Conservation (phyloP, 2,113 vertebrate species). For the Tichodroma muraria region DNA sequence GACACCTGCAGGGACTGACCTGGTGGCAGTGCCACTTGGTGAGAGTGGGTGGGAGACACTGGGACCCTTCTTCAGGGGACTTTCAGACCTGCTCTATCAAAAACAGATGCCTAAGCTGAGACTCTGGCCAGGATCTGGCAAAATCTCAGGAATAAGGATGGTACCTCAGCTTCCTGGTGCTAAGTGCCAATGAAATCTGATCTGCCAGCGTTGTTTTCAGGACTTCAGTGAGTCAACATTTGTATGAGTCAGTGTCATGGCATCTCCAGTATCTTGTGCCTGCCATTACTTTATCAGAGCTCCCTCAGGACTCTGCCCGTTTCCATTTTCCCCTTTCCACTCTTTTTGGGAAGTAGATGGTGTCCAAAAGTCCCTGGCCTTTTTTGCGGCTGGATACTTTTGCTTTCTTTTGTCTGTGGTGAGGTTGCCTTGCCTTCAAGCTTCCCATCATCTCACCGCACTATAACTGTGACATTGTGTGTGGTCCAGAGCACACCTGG, state of each 20-base stretch:
- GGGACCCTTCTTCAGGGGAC: background rate
- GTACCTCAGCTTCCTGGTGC: background rate
- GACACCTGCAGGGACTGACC: background rate
- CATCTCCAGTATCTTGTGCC: rapidly evolving
- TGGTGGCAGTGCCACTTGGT: background rate
- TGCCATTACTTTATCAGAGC: background rate
- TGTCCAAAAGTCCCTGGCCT: background rate
- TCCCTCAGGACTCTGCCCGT: background rate
- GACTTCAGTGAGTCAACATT: background rate
- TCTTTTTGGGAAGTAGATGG: background rate
- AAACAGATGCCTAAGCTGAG: background rate
- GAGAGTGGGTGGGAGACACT: background rate
- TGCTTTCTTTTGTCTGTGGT: background rate
- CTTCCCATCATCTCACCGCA: background rate
- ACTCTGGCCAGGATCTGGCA: background rate
- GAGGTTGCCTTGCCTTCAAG: background rate
- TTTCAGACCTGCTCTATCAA: background rate
- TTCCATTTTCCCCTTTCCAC: background rate
- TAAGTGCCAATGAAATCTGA: background rate
- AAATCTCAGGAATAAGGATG: background rate
- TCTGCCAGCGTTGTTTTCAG: background rate
- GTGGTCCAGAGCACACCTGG: background rate
- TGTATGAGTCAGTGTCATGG: background rate
- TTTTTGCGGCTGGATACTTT: background rate
- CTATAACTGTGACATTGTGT: background rate